phyloP scores from a whole-genome alignment of 2,888 invertebrate species.

The Calameuta filiformis region DNA sequence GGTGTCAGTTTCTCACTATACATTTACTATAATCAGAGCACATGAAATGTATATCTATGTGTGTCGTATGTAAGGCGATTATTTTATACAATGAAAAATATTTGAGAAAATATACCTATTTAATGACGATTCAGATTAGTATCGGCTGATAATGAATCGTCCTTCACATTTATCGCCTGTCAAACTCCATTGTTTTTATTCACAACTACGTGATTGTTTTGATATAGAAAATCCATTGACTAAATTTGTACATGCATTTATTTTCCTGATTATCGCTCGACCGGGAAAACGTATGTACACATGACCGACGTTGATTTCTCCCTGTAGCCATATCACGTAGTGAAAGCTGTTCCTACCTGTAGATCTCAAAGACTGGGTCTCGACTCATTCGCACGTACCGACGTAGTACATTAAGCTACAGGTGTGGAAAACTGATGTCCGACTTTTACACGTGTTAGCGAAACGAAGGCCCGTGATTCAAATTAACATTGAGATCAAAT shows the following conservation, averaged over 20 bases:
- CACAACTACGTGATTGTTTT: background rate
- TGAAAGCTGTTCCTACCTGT: background rate
- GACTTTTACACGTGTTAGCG: background rate
- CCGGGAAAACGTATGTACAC: background rate
- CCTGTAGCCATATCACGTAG: background rate
- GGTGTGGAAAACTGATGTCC: background rate
- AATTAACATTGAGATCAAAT: background rate
- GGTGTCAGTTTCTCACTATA: background rate
- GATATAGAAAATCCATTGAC: background rate
- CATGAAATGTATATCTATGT: background rate
- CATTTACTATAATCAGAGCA: background rate
- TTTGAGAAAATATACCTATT: background rate
- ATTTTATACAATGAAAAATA: background rate
- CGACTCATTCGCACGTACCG: background rate
- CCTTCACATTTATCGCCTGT: background rate
- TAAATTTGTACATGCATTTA: background rate
- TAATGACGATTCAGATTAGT: background rate
- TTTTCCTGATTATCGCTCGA: background rate
- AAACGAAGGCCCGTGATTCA: background rate
- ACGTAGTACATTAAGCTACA: background rate
- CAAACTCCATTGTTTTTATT: background rate
- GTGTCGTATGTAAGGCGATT: too few relatives aligned
- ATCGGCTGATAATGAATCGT: background rate
- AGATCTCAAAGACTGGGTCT: background rate
- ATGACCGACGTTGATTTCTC: background rate